Percentiles rank a stretch among this genome's conserved stretches.
Conservation (phyloP, 2,888 invertebrate genomes). For the Nasonia oneida region DNA sequence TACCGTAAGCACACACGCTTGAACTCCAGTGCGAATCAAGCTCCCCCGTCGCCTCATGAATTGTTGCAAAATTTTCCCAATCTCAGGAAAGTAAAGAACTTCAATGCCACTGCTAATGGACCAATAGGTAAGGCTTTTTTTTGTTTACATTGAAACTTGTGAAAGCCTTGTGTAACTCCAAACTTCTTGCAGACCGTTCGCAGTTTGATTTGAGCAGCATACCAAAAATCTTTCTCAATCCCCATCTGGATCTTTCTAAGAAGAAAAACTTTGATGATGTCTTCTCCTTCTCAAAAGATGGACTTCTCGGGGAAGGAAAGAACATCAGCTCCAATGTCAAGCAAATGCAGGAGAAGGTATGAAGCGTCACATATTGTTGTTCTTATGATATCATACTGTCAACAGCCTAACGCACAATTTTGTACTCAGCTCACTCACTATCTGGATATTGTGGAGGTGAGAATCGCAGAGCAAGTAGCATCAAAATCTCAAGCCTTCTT, state of each 20-base stretch:
- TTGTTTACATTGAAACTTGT: conserved; percentile 35
- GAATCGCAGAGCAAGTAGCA: conserved; percentile 95
- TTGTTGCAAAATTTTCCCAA: conserved; percentile 78
- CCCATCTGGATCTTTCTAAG: conserved; percentile 89
- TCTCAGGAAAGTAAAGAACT: conserved; percentile 77
- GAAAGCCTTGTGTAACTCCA: conserved; percentile 37
- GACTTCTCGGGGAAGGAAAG: conserved; percentile 80
- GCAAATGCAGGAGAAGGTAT: conserved; percentile 90
- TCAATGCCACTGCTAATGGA: conserved; percentile 72
- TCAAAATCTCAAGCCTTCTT: conserved; percentile 98
- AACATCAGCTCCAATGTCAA: conserved; percentile 78
- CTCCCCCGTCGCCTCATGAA: conserved; percentile 75
- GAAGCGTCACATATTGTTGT: conserved; percentile 16
- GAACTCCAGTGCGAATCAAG: conserved; percentile 72
- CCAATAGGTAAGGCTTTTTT: conserved; percentile 62
- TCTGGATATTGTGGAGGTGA: conserved; percentile 96
- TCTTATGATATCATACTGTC: neutral
- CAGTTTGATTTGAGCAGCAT: conserved; percentile 84
- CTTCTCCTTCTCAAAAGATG: conserved; percentile 84
- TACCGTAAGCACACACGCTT: conserved; percentile 80
- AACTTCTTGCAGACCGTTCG: conserved; percentile 77
- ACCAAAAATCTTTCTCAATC: conserved; percentile 92
- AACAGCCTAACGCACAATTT: conserved; percentile 41
- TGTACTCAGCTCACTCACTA: conserved; percentile 89
- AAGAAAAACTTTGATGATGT: conserved; percentile 91